Evolutionary conservation across 2,888 invertebrate genomes (phyloP).

Genomic region (Drosophila crucigera): DNA sequence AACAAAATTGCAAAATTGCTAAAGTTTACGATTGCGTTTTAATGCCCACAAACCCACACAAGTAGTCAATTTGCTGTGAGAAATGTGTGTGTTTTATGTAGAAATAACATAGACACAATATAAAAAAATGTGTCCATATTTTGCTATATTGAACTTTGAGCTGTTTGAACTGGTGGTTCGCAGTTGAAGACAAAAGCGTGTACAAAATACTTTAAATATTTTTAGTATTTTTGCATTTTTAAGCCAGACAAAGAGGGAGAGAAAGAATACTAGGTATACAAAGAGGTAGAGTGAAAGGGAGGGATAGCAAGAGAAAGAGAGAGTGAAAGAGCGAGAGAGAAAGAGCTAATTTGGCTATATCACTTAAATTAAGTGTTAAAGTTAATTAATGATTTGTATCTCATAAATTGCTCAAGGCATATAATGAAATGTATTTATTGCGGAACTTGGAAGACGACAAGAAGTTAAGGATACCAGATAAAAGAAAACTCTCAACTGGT

Average conservation of each 20-base stretch:
- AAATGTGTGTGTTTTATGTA: neutral
- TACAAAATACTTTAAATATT: neutral
- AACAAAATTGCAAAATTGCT: conserved; percentile 12
- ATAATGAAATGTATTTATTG: neutral
- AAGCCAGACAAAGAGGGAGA: neutral
- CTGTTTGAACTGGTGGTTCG: neutral
- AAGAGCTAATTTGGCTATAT: neutral
- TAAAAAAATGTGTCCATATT: neutral
- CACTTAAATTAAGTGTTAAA: neutral
- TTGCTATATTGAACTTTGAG: neutral
- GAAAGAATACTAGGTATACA: neutral
- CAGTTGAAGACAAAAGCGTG: conserved; percentile 5
- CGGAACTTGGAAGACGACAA: neutral
- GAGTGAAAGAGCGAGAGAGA: neutral
- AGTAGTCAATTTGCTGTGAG: neutral
- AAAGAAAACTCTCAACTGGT: neutral
- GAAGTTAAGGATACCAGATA: neutral
- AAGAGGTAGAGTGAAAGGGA: neutral
- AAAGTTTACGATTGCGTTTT: conserved; percentile 29
- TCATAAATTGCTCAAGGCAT: neutral
- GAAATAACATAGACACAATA: conserved; percentile 9
- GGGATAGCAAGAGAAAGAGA: neutral
- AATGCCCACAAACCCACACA: conserved; percentile 15
- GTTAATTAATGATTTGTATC: neutral
- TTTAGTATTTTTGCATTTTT: neutral